A percentile compares a stretch with the other conserved stretches of the same genome.
Conservation (phyloP, 2,113 vertebrate species). For the Neogale vison region DNA sequence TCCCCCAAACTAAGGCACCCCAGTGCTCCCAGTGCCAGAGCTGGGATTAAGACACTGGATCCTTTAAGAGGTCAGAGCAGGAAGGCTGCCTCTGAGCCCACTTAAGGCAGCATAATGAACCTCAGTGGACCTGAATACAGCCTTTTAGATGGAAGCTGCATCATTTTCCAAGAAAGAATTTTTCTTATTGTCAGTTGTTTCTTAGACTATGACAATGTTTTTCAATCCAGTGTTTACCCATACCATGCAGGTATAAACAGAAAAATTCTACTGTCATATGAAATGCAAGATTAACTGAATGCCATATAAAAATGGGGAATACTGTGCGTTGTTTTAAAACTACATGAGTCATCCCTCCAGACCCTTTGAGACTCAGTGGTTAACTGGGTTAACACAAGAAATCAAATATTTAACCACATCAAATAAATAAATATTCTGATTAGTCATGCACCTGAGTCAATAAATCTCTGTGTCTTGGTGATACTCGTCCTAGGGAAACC, state of each 20-base stretch:
- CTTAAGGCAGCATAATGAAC: not conserved
- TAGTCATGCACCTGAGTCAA: not conserved
- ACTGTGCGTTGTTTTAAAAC: not conserved
- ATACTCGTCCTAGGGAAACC: not conserved
- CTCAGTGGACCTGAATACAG: not conserved
- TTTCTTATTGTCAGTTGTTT: not conserved
- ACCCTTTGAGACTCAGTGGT: not conserved
- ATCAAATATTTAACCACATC: not conserved
- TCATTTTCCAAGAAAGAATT: not conserved
- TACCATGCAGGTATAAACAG: not conserved
- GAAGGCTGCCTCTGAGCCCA: not conserved
- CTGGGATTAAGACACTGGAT: not conserved
- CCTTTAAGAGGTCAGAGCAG: not conserved
- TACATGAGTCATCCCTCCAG: not conserved
- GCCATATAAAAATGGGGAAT: not conserved
- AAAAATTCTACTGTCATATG: not conserved
- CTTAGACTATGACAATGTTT: not conserved
- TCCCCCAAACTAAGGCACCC: not conserved
- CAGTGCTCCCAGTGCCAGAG: not conserved
- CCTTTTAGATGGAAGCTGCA: not conserved
- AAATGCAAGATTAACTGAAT: slow-evolving; percentile 4
- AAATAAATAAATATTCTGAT: not conserved
- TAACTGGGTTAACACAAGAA: slow-evolving; percentile 8
- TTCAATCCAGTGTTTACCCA: not conserved
- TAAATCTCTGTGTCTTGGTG: not conserved